Evolutionary conservation across 37 sponge, comb jelly and placozoan genomes (phyloP), one percentile per base, ranked within the genome.

Genomic region (Diacarnus erythraeanus): DNA sequence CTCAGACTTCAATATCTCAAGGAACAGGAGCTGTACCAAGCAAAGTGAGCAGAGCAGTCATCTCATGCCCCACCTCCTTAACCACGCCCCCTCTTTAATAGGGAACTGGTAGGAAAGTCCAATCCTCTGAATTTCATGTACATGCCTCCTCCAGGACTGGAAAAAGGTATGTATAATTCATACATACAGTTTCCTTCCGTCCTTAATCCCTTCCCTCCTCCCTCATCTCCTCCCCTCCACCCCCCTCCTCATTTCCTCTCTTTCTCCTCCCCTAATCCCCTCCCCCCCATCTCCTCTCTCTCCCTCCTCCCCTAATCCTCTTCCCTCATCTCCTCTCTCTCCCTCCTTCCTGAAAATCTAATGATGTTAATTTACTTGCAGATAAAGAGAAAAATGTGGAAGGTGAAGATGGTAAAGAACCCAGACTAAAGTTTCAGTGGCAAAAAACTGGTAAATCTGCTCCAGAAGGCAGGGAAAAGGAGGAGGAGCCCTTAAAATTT

Each of bases 61-160:
- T 4, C 4, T 5, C 27, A 60, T 60, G 22, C 61, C 23, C 61
- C 56, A 54, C 56, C 56, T 21, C 26, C 9, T n/a, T 60, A 5
- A 26, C 23, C 61, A 60, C 61, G 22, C 61, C 27, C 51, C 51
- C 51, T 47, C 12, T 64, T 54, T 58, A 26, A 15, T 47, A 90
- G 90, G 67, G 87, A 86, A 37, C 76, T 83, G 47, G 39, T 91
- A 51, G 92, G 92, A 38, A 86, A 86, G 51, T 87, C 91, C 23
- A 80, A 91, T 59, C 88, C 92, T 23, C 72, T 97, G 2, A 72
- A 70, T 57, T 97, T 97, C 80, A 97, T 97, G 97, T 97, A 97
- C 70, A 92, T 94, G 30, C 89, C 92, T 63, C 97, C 97, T 26
- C 92, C 95, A 39, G 91, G 92, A 17, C 84, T 86, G 41, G 81